These are phyloP conservation scores for Hucho hucho DNA, from an alignment of 2,113 vertebrate genomes.

Conservation along the genomic window DNA sequence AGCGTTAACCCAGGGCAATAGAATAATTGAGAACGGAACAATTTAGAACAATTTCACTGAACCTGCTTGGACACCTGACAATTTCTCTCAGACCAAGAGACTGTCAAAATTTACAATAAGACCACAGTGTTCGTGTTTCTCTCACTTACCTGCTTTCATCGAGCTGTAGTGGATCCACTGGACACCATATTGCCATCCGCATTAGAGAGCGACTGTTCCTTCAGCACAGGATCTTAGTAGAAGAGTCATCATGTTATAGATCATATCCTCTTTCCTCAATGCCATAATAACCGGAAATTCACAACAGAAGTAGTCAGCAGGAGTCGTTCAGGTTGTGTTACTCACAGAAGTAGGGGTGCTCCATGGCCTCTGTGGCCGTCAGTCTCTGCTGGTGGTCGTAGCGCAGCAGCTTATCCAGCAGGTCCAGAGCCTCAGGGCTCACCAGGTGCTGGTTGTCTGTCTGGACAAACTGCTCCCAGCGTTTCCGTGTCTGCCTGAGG, in stretches of 20 bases:
- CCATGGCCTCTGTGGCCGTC: conserved; percentile 96
- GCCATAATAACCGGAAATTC: background rate
- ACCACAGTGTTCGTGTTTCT: background rate
- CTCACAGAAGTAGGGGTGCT: conserved; percentile 98
- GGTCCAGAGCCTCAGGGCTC: conserved; percentile 92
- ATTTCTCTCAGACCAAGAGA: too few species aligned
- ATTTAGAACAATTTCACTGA: background rate
- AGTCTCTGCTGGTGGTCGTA: conserved; percentile 98
- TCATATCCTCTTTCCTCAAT: background rate
- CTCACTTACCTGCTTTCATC: conserved; percentile 80
- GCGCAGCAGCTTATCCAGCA: conserved; percentile 97
- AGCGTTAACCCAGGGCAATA: background rate
- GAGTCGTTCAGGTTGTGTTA: background rate
- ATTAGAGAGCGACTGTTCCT: conserved; percentile 91
- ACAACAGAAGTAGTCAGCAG: background rate
- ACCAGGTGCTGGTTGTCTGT: conserved; percentile 97
- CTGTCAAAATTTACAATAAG: too few species aligned
- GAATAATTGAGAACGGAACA: background rate
- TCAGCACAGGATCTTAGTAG: conserved; percentile 87
- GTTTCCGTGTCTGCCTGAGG: conserved; percentile 91
- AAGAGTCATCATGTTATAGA: conserved; percentile 15
- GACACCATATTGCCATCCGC: conserved; percentile 90
- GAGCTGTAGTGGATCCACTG: conserved; percentile 88
- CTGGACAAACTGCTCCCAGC: conserved; percentile 98
- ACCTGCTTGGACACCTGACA: background rate